phyloP scores from a whole-genome alignment of 2,113 vertebrate species.

The Polypterus senegalus region DNA sequence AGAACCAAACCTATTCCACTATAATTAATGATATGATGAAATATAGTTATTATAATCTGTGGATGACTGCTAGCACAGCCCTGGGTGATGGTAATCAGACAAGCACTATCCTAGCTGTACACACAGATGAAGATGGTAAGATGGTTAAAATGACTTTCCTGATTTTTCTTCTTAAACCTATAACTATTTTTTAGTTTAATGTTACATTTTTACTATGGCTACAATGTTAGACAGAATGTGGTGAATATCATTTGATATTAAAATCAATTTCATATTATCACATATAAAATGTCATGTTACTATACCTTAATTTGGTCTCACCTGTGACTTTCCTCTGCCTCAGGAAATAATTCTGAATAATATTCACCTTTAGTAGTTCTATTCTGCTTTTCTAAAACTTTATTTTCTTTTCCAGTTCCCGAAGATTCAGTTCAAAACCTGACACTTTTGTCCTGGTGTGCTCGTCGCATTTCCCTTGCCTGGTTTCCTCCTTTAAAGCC shows the following conservation, averaged over 20 bases:
- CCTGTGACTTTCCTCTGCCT: too few species aligned
- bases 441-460: constrained; percentile 38
- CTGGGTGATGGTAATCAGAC: constrained; percentile 56
- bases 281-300: too few species aligned
- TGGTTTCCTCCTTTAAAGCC: constrained; percentile 35
- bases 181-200: not conserved
- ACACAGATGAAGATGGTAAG: constrained; percentile 65
- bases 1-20: constrained; percentile 31
- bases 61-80: constrained; percentile 57
- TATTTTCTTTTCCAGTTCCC: constrained; percentile 44
- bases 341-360: too few species aligned
- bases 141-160: constrained; percentile 21
- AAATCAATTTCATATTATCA: too few species aligned
- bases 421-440: constrained; percentile 37
- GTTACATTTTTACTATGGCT: too few species aligned
- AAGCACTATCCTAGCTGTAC: constrained; percentile 47
- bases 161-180: not conserved
- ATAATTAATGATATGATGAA: constrained; percentile 48
- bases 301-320: too few species aligned
- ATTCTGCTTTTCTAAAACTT: constrained; percentile 8
- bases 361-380: not conserved
- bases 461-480: constrained; percentile 32
- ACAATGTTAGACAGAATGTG: too few species aligned
- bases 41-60: constrained; percentile 54
- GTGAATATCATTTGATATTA: too few species aligned